Evolutionary conservation across 2,888 invertebrate species (phyloP).

Genomic region (Zygogramma bicolorata): DNA sequence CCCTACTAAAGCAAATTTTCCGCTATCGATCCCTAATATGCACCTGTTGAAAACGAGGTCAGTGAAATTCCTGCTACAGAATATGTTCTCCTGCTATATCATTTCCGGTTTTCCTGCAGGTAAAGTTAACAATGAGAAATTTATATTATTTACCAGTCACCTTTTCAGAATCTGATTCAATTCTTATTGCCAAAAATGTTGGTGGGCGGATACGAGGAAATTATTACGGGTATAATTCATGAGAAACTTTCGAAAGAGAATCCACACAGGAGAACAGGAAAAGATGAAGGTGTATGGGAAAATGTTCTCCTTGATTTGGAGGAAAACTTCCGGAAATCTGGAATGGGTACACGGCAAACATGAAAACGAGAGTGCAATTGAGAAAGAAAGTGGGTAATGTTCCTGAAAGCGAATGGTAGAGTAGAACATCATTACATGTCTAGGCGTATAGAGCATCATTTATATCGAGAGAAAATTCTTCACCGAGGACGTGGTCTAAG

Average conservation of each 20-base stretch:
- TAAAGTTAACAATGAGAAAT: slow-evolving; percentile 47
- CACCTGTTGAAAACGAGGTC: not conserved
- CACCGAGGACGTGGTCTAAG: no score
- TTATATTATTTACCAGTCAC: no score
- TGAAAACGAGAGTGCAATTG: not conserved
- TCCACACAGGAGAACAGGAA: slow-evolving; percentile 50
- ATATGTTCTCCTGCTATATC: slow-evolving; percentile 57
- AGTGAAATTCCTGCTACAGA: slow-evolving; percentile 14
- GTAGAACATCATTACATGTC: no score
- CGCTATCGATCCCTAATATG: not conserved
- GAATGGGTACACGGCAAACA: slow-evolving; percentile 40
- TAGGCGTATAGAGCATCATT: no score
- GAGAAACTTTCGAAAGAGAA: slow-evolving; percentile 43
- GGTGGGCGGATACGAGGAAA: no score
- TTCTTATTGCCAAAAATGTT: not conserved
- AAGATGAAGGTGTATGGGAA: slow-evolving; percentile 4
- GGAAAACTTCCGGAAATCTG: slow-evolving; percentile 47
- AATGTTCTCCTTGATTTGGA: slow-evolving; percentile 27
- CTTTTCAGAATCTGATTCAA: not conserved
- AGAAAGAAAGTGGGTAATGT: slow-evolving; percentile 1
- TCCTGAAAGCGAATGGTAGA: no score
- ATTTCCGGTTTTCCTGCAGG: slow-evolving; percentile 63
- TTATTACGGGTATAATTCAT: not conserved
- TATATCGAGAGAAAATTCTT: no score
- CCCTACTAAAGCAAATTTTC: not conserved